Evolutionary conservation across 2,888 invertebrate species (phyloP), one percentile per base, ranked within the genome.

Genomic region (Cyaniris semiargus): DNA sequence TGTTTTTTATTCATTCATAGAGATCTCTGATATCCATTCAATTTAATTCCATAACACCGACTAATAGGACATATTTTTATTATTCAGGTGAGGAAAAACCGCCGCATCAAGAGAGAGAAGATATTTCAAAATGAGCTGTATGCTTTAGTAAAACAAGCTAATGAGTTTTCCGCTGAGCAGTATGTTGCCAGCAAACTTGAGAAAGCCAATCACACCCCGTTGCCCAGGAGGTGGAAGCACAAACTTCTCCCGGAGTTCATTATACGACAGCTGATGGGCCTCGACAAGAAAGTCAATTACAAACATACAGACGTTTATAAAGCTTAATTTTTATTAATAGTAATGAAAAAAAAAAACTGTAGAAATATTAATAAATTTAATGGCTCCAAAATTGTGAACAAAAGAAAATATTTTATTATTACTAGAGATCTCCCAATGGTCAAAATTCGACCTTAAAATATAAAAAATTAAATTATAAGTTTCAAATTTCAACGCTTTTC

Each of bases 21-120:
- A n/a, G n/a, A n/a, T n/a, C n/a, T n/a, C n/a, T n/a, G n/a, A n/a
- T n/a, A n/a, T n/a, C n/a, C n/a, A n/a, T n/a, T n/a, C n/a, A n/a
- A n/a, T n/a, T n/a, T n/a, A n/a, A n/a, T n/a, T n/a, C n/a, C n/a
- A n/a, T n/a, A n/a, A n/a, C 34, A 34, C 34, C 1, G 34, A 34
- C 34, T 34, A 7, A 34, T 0, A 34, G 21, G 3, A 44, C 18
- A 53, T 53, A 53, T 18, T 53, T 71, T 77, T 38, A 58, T 76
- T 92, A n/a, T 91, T 4, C 86, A 96, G 95, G 85, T 95, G 38
- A 95, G 95, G 78, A 96, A 96, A 83, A 95, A 95, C 27, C 95
- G 97, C 76, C 96, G 96, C 84, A 91, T 96, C 85, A 94, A 94
- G 72, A 97, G 96, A 86, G 98, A 98, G 85, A 98, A 97, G 84